Evolutionary conservation across 1,140 invertebrate species (phyloP), one percentile per base, ranked within the genome.

Genomic region (Zaprionus ornatus): DNA sequence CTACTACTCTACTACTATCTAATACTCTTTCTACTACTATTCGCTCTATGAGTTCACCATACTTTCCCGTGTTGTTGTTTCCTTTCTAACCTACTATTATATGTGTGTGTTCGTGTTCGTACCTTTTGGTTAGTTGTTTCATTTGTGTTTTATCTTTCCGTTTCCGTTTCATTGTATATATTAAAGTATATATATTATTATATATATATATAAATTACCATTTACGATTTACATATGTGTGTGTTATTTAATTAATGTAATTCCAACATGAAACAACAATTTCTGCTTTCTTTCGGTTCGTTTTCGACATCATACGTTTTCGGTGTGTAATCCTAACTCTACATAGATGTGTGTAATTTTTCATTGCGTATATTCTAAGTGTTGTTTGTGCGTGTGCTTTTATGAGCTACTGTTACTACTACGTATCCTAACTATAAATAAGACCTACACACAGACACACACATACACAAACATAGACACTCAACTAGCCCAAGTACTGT

Each of bases 211-310:
- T 78, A 70, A 75, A 70, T 45, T 45, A 45, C 40, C 66, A 10
- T 23, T 50, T 21, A 50, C 45, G 45, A 50, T 50, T 74, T 74
- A 82, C 60, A 64, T 80, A 87, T 64, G 78, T 90, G 80, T 90
- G 81, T 90, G 76, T 82, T 82, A 77, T 80, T 90, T 82, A 82
- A 90, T 90, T 90, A 90, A 90, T 90, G 80, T 87, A 88, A 90
- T 91, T 91, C 87, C 57, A 83, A 91, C 87, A 90, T 86, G 88
- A 91, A 91, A 91, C 90, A 90, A 91, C 90, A 91, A 91, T 91
- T 91, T 91, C 84, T 88, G 88, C 82, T 80, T 80, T 84, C 74
- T 80, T 80, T 84, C 74, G 77, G 84, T 87, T 88, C 64, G 69
- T 45, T 45, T 45, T 45, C 40, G 40, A 45, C 40, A 45, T 87